These are phyloP conservation scores for Ophthalmolycus amberensis DNA, from an alignment of 2,113 vertebrate genomes.

Conservation along the genomic window DNA sequence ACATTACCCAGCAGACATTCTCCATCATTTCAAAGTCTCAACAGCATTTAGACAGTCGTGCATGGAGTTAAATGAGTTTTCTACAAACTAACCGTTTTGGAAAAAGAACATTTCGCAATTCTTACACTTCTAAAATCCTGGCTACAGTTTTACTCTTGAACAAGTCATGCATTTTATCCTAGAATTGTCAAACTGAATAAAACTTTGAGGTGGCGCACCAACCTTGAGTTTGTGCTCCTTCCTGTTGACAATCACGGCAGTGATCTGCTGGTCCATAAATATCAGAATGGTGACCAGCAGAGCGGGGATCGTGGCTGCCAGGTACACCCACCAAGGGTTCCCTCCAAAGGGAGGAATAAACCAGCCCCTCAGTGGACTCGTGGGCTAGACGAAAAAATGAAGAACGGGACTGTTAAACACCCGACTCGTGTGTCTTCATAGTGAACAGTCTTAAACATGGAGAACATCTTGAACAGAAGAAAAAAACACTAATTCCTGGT, in stretches of 20 bases:
- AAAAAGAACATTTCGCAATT: background rate
- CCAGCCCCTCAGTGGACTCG: conserved; percentile 91
- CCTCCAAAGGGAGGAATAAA: conserved; percentile 93
- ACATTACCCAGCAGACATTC: too few relatives aligned
- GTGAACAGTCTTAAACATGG: background rate
- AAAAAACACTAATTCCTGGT: background rate
- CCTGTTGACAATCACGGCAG: conserved; percentile 97
- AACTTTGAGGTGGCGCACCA: conserved; percentile 17
- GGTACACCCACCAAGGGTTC: conserved; percentile 98
- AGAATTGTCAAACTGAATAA: background rate
- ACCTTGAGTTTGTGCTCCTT: conserved; percentile 99
- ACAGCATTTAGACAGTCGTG: too few relatives aligned
- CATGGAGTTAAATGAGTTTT: too few relatives aligned
- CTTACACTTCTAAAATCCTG: too few relatives aligned
- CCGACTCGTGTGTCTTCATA: background rate
- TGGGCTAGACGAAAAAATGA: conserved; percentile 84
- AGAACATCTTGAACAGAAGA: background rate
- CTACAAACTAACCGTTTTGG: background rate
- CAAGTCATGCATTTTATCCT: background rate
- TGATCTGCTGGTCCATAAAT: conserved; percentile 99
- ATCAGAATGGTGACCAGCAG: conserved; percentile 97
- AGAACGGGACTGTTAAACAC: background rate
- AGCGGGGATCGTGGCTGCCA: conserved; percentile 92
- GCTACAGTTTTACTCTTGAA: background rate
- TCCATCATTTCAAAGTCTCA: too few relatives aligned